A percentile compares a stretch with the other conserved stretches of the same genome.
phyloP scores from a whole-genome alignment of 2,797 vertebrate genomes.

The Micrastur ruficollis region DNA sequence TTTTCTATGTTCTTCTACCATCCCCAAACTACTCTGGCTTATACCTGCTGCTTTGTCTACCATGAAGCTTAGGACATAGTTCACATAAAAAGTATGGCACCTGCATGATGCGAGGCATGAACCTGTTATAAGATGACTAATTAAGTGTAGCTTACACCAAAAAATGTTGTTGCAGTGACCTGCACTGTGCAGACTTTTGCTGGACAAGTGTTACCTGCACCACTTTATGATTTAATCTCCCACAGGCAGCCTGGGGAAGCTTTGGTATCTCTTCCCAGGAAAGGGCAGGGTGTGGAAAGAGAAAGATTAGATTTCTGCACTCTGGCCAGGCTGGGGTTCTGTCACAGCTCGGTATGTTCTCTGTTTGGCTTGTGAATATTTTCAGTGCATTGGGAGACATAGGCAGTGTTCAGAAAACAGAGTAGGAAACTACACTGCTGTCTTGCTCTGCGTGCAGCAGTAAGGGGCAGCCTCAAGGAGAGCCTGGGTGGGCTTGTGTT shows the following conservation, averaged over 20 bases:
- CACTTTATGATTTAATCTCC: not conserved
- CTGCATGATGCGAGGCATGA: not conserved
- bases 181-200: not conserved
- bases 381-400: not conserved
- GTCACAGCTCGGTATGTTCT: not conserved
- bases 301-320: not conserved
- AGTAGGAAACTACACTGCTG: not conserved
- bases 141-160: not conserved
- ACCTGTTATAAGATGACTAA: not conserved
- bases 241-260: not conserved
- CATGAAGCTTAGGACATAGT: not conserved
- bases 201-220: not conserved
- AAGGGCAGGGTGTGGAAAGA: not conserved
- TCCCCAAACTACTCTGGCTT: not conserved
- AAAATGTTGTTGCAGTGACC: not conserved
- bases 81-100: not conserved
- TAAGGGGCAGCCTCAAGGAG: not conserved
- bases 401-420: not conserved
- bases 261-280: not conserved
- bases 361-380: not conserved
- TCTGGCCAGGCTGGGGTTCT: not conserved
- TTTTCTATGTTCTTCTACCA: not conserved
- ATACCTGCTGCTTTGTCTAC: not conserved
- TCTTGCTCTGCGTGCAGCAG: not conserved
- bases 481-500: constrained; percentile 7